phyloP scores from a whole-genome alignment of 2,113 vertebrate species.

The Donacobius atricapilla region DNA sequence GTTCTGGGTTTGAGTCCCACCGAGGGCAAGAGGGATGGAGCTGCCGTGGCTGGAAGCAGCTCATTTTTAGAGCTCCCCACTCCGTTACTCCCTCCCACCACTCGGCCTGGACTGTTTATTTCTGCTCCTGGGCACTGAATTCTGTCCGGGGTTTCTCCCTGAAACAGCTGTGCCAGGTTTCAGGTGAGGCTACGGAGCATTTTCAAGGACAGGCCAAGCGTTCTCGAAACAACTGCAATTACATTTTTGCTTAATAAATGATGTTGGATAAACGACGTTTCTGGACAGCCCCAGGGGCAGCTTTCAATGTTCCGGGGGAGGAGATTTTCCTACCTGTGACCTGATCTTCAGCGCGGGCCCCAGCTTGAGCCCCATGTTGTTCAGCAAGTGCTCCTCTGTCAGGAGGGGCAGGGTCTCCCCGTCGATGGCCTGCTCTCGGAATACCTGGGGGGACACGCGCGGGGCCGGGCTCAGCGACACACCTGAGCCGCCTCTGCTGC shows the following conservation, averaged over 20 bases:
- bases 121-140: background rate
- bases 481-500: accelerated
- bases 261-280: accelerated
- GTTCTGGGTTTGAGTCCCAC: background rate
- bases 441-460: constrained; percentile 76
- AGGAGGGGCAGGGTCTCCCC: constrained; percentile 94
- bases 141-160: accelerated
- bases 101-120: background rate
- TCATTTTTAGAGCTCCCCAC: accelerated
- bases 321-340: constrained; percentile 83
- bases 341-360: constrained; percentile 96
- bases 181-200: accelerated
- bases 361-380: constrained; percentile 94
- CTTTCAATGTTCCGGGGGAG: accelerated
- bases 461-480: background rate
- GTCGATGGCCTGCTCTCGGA: constrained; percentile 95
- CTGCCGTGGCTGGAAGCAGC: accelerated
- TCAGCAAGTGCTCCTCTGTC: constrained; percentile 94
- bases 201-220: background rate
- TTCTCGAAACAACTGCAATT: background rate
- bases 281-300: background rate
- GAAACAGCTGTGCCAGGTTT: background rate
- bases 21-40: background rate
- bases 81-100: background rate
- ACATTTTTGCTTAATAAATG: background rate